Conservation (phyloP, 2,113 vertebrate species). For the Sapayoa aenigma region DNA sequence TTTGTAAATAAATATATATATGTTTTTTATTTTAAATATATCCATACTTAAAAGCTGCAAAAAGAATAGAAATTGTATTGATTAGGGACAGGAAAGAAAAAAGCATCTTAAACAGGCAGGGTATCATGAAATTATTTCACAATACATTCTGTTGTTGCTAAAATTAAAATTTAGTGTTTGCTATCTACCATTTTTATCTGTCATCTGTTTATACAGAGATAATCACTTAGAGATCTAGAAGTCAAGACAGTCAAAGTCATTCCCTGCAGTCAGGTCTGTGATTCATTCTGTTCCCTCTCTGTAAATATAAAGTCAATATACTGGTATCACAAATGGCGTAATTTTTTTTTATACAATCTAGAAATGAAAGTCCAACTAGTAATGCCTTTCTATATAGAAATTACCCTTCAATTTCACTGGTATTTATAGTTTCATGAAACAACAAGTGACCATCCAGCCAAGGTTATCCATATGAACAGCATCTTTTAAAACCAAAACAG, state of each 20-base stretch:
- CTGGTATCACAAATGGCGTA: not conserved
- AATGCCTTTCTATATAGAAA: not conserved
- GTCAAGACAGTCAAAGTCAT: not conserved
- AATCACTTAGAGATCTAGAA: not conserved
- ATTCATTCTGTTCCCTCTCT: not conserved
- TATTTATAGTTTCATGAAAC: not conserved
- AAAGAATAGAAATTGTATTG: not conserved
- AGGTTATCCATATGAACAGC: not conserved
- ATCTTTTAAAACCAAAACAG: not conserved
- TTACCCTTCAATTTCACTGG: not conserved
- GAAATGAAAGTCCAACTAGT: not conserved
- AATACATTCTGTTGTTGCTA: not conserved
- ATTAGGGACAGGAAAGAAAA: not conserved
- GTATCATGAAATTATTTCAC: not conserved
- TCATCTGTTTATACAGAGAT: not conserved
- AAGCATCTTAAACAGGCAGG: not conserved
- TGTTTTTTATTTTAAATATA: not conserved
- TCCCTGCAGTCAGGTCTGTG: not conserved
- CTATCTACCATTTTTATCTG: not conserved
- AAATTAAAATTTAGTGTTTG: not conserved
- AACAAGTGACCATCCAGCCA: not conserved
- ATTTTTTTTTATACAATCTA: not conserved
- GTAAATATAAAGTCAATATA: not conserved
- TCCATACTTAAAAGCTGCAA: not conserved
- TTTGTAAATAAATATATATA: not conserved